Conservation (phyloP, 1,140 invertebrate species). For the Trinorchestia longiramus region DNA sequence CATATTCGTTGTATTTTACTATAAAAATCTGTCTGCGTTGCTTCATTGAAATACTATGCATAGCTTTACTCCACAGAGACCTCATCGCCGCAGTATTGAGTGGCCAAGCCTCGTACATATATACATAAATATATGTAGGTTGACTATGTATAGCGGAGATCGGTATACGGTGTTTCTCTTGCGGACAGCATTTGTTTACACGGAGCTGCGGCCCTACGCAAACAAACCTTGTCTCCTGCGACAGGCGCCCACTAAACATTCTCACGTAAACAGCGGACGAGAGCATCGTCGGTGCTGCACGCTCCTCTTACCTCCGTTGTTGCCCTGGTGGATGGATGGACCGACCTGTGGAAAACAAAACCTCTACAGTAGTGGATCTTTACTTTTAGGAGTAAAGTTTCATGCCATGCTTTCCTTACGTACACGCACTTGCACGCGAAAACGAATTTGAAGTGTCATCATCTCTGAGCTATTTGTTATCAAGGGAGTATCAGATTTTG, state of each 20-base stretch:
- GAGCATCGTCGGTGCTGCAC: too few relatives aligned
- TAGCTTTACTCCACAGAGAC: too few relatives aligned
- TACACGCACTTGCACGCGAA: neutral
- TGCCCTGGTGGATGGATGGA: neutral
- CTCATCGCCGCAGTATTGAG: too few relatives aligned
- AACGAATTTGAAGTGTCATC: neutral
- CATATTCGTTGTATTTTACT: too few relatives aligned
- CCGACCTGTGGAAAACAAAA: neutral
- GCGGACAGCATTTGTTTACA: constrained; percentile 35
- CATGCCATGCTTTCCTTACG: neutral
- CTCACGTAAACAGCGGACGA: constrained; percentile 31
- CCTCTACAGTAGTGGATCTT: neutral
- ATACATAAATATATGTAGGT: neutral
- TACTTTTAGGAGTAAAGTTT: neutral
- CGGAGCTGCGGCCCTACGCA: neutral
- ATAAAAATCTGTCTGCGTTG: too few relatives aligned
- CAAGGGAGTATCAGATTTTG: too few relatives aligned
- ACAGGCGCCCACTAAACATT: constrained; percentile 35
- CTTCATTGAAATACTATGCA: too few relatives aligned
- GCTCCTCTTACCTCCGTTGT: neutral
- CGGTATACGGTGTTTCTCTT: neutral
- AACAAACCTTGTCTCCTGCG: constrained; percentile 49
- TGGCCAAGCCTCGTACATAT: neutral
- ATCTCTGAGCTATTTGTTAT: neutral
- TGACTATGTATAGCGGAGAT: neutral